A percentile compares a stretch with the other conserved stretches of the same genome.
These are phyloP conservation scores for Clarias laeviceps DNA, from an alignment of 2,797 vertebrate genomes.

Conservation along the genomic window DNA sequence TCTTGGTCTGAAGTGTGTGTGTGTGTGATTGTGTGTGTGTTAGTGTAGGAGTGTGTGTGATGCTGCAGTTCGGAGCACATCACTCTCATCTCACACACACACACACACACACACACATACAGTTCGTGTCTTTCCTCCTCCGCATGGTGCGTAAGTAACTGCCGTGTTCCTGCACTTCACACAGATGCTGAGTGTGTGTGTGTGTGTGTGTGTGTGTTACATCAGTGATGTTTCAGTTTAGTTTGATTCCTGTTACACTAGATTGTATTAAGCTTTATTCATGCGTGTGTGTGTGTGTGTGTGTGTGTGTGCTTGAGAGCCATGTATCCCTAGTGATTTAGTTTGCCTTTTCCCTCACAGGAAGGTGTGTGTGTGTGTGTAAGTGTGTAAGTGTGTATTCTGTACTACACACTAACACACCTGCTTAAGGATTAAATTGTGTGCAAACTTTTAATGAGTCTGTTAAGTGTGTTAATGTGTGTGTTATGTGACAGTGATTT, in stretches of 20 bases:
- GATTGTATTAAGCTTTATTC: neutral
- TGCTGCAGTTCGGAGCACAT: slow-evolving; percentile 11
- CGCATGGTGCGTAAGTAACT: slow-evolving; percentile 22
- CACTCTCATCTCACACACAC: neutral
- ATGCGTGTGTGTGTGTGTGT: too few species aligned
- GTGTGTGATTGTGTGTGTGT: slow-evolving; percentile 9
- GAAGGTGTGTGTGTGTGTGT: neutral
- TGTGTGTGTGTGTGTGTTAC: slow-evolving; percentile 4
- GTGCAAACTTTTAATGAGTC: neutral
- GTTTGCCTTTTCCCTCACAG: neutral
- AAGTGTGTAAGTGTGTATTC: neutral
- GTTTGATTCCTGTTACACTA: neutral
- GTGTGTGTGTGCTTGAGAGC: neutral
- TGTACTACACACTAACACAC: neutral
- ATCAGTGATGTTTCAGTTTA: neutral
- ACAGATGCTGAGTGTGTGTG: slow-evolving; percentile 21
- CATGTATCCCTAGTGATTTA: neutral
- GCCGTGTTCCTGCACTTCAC: slow-evolving; percentile 11
- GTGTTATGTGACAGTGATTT: neutral
- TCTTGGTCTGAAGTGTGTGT: neutral
- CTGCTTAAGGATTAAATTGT: neutral
- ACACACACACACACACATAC: neutral
- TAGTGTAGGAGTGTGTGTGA: neutral
- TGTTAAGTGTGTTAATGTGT: neutral
- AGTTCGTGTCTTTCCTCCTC: neutral